Base-by-base conservation (phyloP, 37 sponge, comb jelly and placozoan species). In the Theonella swinhoei region DNA sequence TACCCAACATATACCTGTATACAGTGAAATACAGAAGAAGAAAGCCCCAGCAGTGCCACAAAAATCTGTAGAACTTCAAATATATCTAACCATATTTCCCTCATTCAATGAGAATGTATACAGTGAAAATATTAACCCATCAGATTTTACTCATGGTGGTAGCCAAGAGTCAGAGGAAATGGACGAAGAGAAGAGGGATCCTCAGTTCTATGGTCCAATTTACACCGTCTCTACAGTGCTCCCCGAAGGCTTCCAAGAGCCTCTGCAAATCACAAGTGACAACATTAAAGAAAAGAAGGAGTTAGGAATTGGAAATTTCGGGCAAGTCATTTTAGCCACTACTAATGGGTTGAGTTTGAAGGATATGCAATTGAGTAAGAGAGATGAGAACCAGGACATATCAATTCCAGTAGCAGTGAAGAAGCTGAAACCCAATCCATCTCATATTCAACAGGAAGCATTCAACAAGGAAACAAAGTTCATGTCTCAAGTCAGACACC, bases 391-490 rank as follows among this genome's bases (percentile, higher is more conserved):
- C 62, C 64, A 37, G 14, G 78, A 79, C 62, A 42, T 79, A 26
- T 64, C 80, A 3, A 63, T 84, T n/a, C 61, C 67, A 29, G 92
- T 92, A 41, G 92, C 92, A 39, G 72, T 92, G 23, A 92, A 92
- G 75, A 75, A 59, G 66, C 70, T 92, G 58, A 88, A 75, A 58
- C 41, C 65, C 32, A 77, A 92, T 68, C 63, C 88, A 64, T 74
- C 68, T 31, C 11, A 65, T 68, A 74, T 32, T 33, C 29, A 66
- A 4, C 26, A 38, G 32, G 62, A 85, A 25, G 78, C 79, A 4
- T 89, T 89, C 67, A 74, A 83, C 36, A 89, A 89, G 68, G 89
- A 89, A 63, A 54, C 83, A 20, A 83, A 83, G 80, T 83, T 89
- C 75, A 89, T 89, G 89, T 76, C 89, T 62, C 84, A 79, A 25